phyloP scores from a whole-genome alignment of 2,797 vertebrate species.

The Rhinichthys osculus region DNA sequence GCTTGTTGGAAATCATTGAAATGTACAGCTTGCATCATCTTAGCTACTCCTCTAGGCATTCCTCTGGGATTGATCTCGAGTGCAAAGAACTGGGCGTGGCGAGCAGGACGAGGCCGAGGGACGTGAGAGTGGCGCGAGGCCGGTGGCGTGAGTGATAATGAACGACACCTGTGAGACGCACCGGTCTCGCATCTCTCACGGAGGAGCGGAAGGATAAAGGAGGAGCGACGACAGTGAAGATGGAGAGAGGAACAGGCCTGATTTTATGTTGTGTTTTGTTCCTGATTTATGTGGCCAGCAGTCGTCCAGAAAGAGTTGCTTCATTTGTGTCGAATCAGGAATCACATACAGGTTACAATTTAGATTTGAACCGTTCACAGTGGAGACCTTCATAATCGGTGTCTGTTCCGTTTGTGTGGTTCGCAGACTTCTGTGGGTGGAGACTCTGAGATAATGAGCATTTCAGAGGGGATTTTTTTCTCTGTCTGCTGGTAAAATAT shows the following conservation, averaged over 20 bases:
- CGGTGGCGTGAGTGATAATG: no score
- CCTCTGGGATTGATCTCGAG: slow-evolving; percentile 35
- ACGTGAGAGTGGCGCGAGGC: no score
- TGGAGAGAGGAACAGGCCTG: no score
- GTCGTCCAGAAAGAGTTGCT: background rate
- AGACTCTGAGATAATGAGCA: slow-evolving; percentile 12
- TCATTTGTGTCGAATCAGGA: slow-evolving; percentile 1
- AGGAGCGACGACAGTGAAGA: no score
- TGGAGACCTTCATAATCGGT: background rate
- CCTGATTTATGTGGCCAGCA: no score
- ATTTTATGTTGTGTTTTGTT: no score
- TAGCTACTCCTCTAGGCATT: slow-evolving; percentile 14
- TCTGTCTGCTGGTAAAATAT: slow-evolving; percentile 9
- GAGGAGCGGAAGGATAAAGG: no score
- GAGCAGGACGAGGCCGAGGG: no score
- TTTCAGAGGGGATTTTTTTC: slow-evolving; percentile 5
- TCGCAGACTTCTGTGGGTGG: slow-evolving; percentile 4
- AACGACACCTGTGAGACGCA: no score
- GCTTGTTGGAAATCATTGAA: slow-evolving; percentile 38
- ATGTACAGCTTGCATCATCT: slow-evolving; percentile 17
- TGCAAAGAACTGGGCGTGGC: background rate
- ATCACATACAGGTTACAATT: background rate
- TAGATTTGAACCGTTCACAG: background rate
- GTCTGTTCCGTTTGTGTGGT: background rate
- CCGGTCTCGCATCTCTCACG: no score